phyloP scores from a whole-genome alignment of 2,113 vertebrate species.

The Otolemur garnettii region DNA sequence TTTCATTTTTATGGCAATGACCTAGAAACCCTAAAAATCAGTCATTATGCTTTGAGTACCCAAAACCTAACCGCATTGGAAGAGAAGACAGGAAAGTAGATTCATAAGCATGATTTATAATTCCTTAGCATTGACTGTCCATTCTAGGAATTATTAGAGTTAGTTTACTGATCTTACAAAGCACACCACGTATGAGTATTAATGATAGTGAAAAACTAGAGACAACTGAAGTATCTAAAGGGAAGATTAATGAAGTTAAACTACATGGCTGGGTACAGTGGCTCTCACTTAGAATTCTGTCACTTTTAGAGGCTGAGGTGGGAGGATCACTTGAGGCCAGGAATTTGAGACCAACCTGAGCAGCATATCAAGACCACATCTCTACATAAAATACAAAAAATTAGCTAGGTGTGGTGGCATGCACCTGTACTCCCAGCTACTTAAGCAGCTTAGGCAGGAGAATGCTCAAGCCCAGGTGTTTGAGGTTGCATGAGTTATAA shows the following conservation, averaged over 20 bases:
- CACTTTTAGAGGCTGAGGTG: no score
- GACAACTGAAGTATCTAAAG: neutral
- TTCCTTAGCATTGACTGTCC: neutral
- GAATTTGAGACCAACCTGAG: no score
- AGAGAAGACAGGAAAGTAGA: neutral
- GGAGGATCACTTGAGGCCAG: no score
- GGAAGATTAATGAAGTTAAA: constrained; percentile 45
- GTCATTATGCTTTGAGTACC: neutral
- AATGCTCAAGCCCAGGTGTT: no score
- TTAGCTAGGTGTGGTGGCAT: no score
- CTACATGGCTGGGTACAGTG: neutral
- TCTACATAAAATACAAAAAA: no score
- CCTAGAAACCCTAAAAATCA: constrained; percentile 39
- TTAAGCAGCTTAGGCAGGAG: no score
- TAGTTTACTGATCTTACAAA: neutral
- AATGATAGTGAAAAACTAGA: constrained; percentile 14
- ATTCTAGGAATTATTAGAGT: neutral
- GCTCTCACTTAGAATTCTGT: no score
- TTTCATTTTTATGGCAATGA: constrained; percentile 33
- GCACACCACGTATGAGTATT: neutral
- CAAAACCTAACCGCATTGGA: neutral
- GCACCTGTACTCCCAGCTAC: no score
- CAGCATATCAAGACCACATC: no score
- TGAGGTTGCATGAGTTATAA: no score
- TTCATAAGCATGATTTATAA: constrained; percentile 8